phyloP scores from a whole-genome alignment of 1,140 invertebrate species.

The Plectrocnemia conspersa region DNA sequence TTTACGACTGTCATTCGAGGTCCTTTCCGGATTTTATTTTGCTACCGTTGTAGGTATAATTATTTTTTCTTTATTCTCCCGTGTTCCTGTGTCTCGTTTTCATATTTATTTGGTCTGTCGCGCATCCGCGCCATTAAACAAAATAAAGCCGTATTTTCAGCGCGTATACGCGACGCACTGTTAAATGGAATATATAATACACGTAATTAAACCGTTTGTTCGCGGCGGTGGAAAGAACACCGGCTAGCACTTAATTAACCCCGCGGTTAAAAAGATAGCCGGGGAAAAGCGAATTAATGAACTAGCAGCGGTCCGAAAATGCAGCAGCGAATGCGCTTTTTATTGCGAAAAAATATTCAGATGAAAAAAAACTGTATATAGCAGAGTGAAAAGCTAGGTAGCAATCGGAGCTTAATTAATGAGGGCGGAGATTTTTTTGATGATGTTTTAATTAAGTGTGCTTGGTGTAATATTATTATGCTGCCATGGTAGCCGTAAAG shows the following conservation, averaged over 20 bases:
- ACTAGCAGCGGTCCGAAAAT: neutral
- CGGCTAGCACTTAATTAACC: slow-evolving; percentile 19
- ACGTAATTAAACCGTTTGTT: slow-evolving; percentile 29
- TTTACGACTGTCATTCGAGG: slow-evolving; percentile 17
- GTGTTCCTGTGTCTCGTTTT: slow-evolving; percentile 9
- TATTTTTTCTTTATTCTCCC: too few species aligned
- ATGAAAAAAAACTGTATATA: too few species aligned
- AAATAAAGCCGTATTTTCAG: slow-evolving; percentile 27
- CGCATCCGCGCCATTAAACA: slow-evolving; percentile 33
- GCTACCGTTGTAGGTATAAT: too few species aligned
- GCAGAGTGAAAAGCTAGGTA: too few species aligned
- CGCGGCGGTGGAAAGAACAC: slow-evolving; percentile 14
- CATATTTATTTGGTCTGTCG: slow-evolving; percentile 14
- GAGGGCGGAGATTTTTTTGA: too few species aligned
- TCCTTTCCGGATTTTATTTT: slow-evolving; percentile 23
- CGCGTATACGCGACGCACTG: slow-evolving; percentile 27
- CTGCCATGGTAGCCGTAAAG: too few species aligned
- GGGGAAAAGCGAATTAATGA: slow-evolving; percentile 12
- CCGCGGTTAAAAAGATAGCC: slow-evolving; percentile 22
- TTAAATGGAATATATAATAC: slow-evolving; percentile 33
- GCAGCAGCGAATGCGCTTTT: neutral
- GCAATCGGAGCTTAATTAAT: too few species aligned
- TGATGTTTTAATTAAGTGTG: too few species aligned
- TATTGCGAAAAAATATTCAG: neutral
- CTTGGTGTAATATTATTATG: too few species aligned